Evolutionary conservation across 2,797 vertebrate genomes (phyloP).

Genomic region (Alfaro cultratus): DNA sequence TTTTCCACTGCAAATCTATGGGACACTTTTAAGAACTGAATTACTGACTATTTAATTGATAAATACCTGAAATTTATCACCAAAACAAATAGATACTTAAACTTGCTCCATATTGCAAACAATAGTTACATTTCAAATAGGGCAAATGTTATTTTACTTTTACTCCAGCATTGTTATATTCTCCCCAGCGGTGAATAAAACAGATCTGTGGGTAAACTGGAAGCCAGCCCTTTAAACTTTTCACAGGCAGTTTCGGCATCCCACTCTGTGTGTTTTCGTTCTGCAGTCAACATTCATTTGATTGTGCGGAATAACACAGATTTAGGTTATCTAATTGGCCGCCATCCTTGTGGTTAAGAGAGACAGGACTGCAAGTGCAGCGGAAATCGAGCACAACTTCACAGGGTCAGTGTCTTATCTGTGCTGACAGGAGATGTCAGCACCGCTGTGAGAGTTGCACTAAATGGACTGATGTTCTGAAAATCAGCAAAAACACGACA

Average conservation of each 20-base stretch:
- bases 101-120: slow-evolving; percentile 3
- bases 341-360: slow-evolving; percentile 50
- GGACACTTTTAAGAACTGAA: not conserved
- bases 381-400: slow-evolving; percentile 54
- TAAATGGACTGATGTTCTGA: slow-evolving; percentile 28
- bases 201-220: slow-evolving; percentile 67
- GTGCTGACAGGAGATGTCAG: slow-evolving; percentile 58
- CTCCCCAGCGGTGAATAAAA: slow-evolving; percentile 47
- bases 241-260: slow-evolving; percentile 49
- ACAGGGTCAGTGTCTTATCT: slow-evolving; percentile 38
- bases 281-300: slow-evolving; percentile 74
- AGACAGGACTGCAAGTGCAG: slow-evolving; percentile 73
- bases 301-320: slow-evolving; percentile 76
- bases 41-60: not conserved
- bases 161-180: slow-evolving; percentile 34
- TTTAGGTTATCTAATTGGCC: slow-evolving; percentile 74
- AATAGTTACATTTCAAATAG: slow-evolving; percentile 6
- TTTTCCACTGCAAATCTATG: not conserved
- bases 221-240: slow-evolving; percentile 57
- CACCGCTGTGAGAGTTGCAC: slow-evolving; percentile 29
- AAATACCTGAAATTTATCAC: not conserved
- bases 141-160: slow-evolving; percentile 27
- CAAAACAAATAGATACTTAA: not conserved
- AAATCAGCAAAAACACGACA: slow-evolving; percentile 19
- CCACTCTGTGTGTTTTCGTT: slow-evolving; percentile 43